Evolutionary conservation across 92 coral and sea anemone genomes (phyloP).

Genomic region (Porites rus): DNA sequence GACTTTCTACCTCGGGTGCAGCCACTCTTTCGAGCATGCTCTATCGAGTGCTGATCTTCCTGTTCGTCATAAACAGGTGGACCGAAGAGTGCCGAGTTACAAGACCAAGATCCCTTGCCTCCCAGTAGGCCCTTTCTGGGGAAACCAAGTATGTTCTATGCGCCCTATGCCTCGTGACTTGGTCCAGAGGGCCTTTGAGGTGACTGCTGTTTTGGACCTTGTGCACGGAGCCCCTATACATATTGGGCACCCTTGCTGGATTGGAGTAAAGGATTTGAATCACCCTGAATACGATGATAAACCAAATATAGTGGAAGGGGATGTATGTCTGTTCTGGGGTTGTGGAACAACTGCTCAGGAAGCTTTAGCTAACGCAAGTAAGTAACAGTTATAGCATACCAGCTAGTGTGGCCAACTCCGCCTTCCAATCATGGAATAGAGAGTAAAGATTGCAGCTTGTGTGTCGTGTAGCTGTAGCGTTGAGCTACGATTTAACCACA

Average conservation of each 20-base stretch:
- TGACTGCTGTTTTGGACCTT: constrained; percentile 43
- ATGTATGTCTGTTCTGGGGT: constrained; percentile 53
- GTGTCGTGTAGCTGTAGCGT: no score
- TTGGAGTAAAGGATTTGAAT: constrained; percentile 46
- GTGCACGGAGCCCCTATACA: constrained; percentile 68
- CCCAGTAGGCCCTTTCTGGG: constrained; percentile 41
- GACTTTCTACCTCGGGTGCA: constrained; percentile 57
- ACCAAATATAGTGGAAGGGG: constrained; percentile 36
- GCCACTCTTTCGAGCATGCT: constrained; percentile 57
- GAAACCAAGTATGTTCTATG: constrained; percentile 53
- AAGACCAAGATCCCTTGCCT: constrained; percentile 44
- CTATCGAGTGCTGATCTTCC: constrained; percentile 32
- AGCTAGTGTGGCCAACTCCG: background rate
- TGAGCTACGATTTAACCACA: no score
- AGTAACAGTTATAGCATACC: background rate
- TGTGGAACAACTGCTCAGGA: constrained; percentile 38
- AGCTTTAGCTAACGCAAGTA: constrained; percentile 26
- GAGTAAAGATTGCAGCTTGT: no score
- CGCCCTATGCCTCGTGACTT: constrained; percentile 42
- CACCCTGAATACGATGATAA: constrained; percentile 51
- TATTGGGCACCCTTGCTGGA: constrained; percentile 45
- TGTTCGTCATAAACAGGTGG: constrained; percentile 19
- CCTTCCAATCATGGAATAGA: background rate
- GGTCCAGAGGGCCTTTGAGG: constrained; percentile 44
- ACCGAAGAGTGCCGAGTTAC: constrained; percentile 54